Evolutionary conservation across 2,888 invertebrate genomes (phyloP), one percentile per base, ranked within the genome.

Genomic region (Noctua fimbriata): DNA sequence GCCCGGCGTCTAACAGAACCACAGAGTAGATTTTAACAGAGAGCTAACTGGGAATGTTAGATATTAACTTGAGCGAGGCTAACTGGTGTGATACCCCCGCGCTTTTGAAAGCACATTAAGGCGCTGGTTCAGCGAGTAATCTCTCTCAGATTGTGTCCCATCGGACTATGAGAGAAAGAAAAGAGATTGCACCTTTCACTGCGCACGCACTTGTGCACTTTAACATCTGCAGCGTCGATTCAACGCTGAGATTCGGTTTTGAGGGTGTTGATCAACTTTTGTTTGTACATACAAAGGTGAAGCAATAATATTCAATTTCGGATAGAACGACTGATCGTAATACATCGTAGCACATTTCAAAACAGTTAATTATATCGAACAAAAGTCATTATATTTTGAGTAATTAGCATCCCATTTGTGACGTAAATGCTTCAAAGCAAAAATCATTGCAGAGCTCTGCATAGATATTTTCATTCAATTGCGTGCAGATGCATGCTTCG

Each of bases 1-100:
- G 82, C 88, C 89, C 69, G 47, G 55, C 77, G 78, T 87, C 89
- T 86, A 74, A 83, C 85, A 73, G 7, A 7, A 28, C 0, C 74
- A 69, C 6, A 16, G 78, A 83, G 18, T 49, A 52, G 36, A 2
- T 69, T 41, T 55, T 41, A 2, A 4, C 71, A 83, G 84, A 87
- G 55, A 41, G 55, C 47, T 52, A 36, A 71, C 52, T 60, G 1
- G 7, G 49, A 47, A 70, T 2, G 5, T 16, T 12, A 24, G 1
- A 41, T 24, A 58, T 5, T 18, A 52, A 28, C 10, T 60, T 14
- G 2, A 60, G 60, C 2, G n/a, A 0, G 12, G n/a, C 28, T n/a
- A 58, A 58, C 58, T 28, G 55, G 55, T 55, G 55, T 52, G 24
- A 49, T 52, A 41, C 9, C 41, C 41, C 21, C 52, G 21, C 21